Evolutionary conservation across 2,113 vertebrate genomes (phyloP), one percentile per base, ranked within the genome.

Genomic region (Sceloporus tristichus): DNA sequence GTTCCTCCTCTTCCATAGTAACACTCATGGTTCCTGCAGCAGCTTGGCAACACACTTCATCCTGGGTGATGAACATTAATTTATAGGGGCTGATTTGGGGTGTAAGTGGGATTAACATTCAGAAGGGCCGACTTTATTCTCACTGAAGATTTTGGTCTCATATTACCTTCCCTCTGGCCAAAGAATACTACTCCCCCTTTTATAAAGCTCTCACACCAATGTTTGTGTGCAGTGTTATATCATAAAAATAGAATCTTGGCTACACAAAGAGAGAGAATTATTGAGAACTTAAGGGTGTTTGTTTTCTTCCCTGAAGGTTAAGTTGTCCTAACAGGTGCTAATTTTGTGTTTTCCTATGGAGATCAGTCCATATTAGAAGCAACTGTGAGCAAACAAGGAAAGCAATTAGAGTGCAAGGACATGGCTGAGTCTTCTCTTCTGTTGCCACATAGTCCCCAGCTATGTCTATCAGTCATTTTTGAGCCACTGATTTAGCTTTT

Each of bases 251-350:
- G 48, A 85, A 89, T 89, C 66, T 78, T 90, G 91, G 19, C 91
- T 85, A 79, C 18, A 86, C 16, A 59, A 23, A 38, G n/a, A 13
- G 48, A 56, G 10, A 74, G 34, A 54, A 80, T 80, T 88, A 92
- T 84, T 86, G 89, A 94, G 92, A 95, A 92, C 59, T 79, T 62
- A 89, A 94, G 91, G 93, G 88, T 94, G 91, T 95, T 96, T 95
- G 91, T 94, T 95, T 95, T 95, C 93, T 92, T 94, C 82, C 87
- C 91, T 97, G 95, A 97, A 97, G 94, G 96, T 96, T 96, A 96
- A 95, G 91, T 95, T 96, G 92, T 93, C 94, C 93, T 95, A 96
- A 96, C 94, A 96, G 96, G 96, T 96, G 95, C 95, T 95, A 96
- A 96, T 96, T 97, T 96, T 91, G 89, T 96, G 95, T 96, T 96